Base-by-base conservation (phyloP, 2,888 invertebrate species). In the Microplitis manilae region DNA sequence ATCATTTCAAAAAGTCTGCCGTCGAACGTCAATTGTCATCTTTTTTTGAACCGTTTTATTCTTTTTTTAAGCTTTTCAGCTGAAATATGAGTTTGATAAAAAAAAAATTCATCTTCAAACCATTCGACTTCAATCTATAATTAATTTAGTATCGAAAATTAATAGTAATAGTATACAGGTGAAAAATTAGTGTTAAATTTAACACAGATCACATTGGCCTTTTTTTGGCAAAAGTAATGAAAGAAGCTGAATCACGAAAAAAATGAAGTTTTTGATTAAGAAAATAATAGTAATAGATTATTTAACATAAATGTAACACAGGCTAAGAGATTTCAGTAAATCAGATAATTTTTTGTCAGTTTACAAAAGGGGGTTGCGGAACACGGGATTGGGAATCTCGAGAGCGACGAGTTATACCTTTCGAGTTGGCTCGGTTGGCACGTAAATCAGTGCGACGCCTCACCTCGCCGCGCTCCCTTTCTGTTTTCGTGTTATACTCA, bases 361-460 rank as follows among this genome's bases (percentile, higher is more conserved):
- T 60, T 65, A 65, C 50, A 40, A 59, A 30, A 17, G 17, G 50
- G 65, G 60, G 38, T 67, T 67, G 65, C 67, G 67, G 65, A 73
- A 73, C 8, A 50, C 9, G 50, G 73, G 67, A 67, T 59, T 38
- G 64, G 9, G 72, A 62, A 72, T 72, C 72, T 72, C 72, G 72
- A 62, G 64, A 50, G 30, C 65, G 38, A 72, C 72, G 72, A 72
- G 50, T 72, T 72, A 72, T 72, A 72, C 62, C 72, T 72, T 62
- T 40, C 41, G 50, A 41, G 72, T 41, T 72, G 9, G 64, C 64
- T 72, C 40, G 73, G 67, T 75, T 59, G 71, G 67, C 60, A 68
- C 71, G 72, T 74, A 75, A 77, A 75, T 75, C 68, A 72, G 71
- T 65, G 74, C 69, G 69, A 68, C 69, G 69, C 75, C 69, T 67